These are phyloP conservation scores for Strigops habroptila DNA, from an alignment of 2,113 vertebrate genomes.

Conservation along the genomic window DNA sequence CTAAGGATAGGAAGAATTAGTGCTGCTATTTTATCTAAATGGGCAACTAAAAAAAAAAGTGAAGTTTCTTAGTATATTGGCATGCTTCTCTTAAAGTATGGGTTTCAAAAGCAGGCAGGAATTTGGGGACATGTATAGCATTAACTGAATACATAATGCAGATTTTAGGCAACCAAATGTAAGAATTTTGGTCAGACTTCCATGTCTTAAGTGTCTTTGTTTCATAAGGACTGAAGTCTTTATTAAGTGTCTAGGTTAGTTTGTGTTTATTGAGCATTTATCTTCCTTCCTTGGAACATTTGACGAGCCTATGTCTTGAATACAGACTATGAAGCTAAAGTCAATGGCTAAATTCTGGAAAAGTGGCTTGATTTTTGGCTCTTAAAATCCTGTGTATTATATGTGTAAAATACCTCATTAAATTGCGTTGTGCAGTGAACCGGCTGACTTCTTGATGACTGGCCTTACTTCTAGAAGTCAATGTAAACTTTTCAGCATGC, in stretches of 20 bases:
- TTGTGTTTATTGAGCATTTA: neutral
- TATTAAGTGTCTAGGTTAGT: neutral
- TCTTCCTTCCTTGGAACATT: fast-evolving
- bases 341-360: neutral
- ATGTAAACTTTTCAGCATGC: neutral
- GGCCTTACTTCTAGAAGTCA: neutral
- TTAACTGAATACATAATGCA: neutral
- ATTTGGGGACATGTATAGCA: fast-evolving
- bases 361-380: neutral
- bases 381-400: fast-evolving
- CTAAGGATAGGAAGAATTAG: neutral
- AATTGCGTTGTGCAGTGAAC: neutral
- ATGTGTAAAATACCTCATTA: neutral
- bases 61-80: fast-evolving
- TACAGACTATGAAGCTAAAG: neutral
- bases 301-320: neutral
- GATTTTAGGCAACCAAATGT: neutral
- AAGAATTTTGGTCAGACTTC: neutral
- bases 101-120: neutral
- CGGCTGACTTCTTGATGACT: neutral
- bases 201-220: neutral
- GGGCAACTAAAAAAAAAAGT: neutral
- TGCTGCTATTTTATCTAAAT: neutral
- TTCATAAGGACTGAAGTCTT: neutral
- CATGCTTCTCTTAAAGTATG: neutral